Evolutionary conservation across 2,113 vertebrate genomes (phyloP), one percentile per base, ranked within the genome.

Genomic region (Tachysurus vachellii): DNA sequence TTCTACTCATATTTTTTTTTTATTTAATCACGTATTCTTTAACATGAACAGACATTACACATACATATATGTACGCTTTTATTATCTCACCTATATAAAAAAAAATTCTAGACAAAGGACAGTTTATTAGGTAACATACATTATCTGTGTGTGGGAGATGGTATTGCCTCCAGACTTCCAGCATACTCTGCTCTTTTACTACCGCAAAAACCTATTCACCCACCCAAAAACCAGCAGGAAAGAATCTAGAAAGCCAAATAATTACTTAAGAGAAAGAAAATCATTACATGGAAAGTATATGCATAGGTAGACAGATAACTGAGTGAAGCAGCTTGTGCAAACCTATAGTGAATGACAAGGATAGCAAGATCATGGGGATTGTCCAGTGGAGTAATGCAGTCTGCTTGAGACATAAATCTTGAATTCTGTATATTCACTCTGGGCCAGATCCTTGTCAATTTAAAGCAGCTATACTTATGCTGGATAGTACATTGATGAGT

Each of bases 141-240:
- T 82, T 82, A 36, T 23, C 77, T 82, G n/a, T 82, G 68, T 66
- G 77, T 42, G 19, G 80, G 80, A 81, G 84, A 70, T 42, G 64
- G 28, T 59, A 44, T 23, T 68, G 75, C 83, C 5, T 57, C 59
- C 19, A 68, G 31, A 8, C 61, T 44, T 86, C 31, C 50, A 44
- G 61, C 31, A 47, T n/a, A 28, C 44, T 77, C 42, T 76, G 70
- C 13, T 71, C 36, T 77, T 59, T 75, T 53, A 53, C 75, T 80
- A 75, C 59, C n/a, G 85, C 50, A 19, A 57, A 31, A 80, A 9
- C 16, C 14, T 21, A 68, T 50, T 57, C 62, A 68, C 62, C 28
- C 62, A 64, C 73, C 54, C 5, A 36, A 66, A 80, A 44, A n/a
- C 5, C 31, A 80, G 53, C 6, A 56, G 64, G 75, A 64, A n/a